phyloP scores from a whole-genome alignment of 2,797 vertebrate species.

The Tinamus major region DNA sequence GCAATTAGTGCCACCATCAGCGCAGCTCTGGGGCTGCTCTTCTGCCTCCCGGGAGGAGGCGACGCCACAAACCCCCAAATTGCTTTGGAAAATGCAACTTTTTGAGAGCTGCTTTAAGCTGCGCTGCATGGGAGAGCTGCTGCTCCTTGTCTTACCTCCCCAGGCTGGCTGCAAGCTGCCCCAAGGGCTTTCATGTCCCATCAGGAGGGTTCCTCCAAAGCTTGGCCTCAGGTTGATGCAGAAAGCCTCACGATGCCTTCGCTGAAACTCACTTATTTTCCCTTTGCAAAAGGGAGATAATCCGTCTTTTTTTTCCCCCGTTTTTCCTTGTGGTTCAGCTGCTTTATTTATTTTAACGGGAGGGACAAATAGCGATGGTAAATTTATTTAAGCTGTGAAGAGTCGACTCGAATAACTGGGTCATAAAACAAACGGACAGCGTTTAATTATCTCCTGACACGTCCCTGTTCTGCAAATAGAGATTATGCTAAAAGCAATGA shows the following conservation, averaged over 20 bases:
- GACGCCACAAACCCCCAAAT: not conserved
- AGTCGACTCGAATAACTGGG: not conserved
- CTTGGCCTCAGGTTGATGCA: not conserved
- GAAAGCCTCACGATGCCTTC: not conserved
- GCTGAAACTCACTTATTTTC: not conserved
- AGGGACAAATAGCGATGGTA: not conserved
- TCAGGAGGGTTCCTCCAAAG: not conserved
- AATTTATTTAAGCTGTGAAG: not conserved
- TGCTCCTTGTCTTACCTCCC: not conserved
- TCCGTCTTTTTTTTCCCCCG: not conserved
- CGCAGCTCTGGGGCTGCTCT: conserved; percentile 9
- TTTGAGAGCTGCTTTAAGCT: not conserved
- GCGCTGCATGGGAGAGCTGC: not conserved
- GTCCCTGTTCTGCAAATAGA: conserved; percentile 15
- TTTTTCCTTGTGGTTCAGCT: not conserved
- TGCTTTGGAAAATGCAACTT: not conserved
- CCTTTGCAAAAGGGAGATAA: not conserved
- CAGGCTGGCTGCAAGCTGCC: not conserved
- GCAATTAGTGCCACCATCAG: conserved; percentile 52
- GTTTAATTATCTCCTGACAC: conserved; percentile 10
- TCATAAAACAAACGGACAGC: not conserved
- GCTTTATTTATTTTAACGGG: not conserved
- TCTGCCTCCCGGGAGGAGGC: not conserved
- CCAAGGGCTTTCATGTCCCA: not conserved
- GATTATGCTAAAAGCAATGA: not conserved